Conservation (phyloP, 2,888 invertebrate species). For the Hirtodrosophila histrioides region DNA sequence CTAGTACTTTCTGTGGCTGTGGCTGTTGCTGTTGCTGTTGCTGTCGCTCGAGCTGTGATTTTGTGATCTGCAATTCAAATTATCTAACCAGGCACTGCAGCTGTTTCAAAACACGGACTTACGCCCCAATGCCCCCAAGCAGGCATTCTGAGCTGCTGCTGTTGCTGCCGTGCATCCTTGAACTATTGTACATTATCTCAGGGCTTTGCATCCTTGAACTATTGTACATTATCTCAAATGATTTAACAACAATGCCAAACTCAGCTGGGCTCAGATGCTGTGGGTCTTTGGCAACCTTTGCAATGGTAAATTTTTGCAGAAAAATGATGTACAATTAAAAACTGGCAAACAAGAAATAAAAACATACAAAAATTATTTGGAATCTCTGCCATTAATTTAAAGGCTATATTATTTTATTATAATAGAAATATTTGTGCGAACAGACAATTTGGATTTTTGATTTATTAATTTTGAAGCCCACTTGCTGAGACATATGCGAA, state of each 20-base stretch:
- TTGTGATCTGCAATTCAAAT: conserved; percentile 52
- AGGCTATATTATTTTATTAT: conserved; percentile 29
- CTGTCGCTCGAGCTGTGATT: conserved; percentile 44
- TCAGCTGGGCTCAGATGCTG: conserved; percentile 39
- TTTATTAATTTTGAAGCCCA: conserved; percentile 35
- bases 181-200: conserved; percentile 45
- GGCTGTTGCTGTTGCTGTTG: conserved; percentile 8
- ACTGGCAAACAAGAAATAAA: conserved; percentile 6
- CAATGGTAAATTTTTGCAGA: conserved; percentile 52
- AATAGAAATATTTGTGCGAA: conserved; percentile 29
- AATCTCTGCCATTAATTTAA: conserved; percentile 42
- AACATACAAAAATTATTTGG: conserved; percentile 20
- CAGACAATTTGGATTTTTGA: conserved; percentile 31
- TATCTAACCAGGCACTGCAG: conserved; percentile 64
- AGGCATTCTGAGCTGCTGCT: conserved; percentile 49
- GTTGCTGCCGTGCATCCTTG: conserved; percentile 56
- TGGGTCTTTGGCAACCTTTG: conserved; percentile 43
- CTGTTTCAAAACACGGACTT: conserved; percentile 31
- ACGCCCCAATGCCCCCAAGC: conserved; percentile 42
- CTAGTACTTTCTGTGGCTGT: conserved; percentile 68
- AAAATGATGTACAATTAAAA: conserved; percentile 32
- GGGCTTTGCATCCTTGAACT: conserved; percentile 3
- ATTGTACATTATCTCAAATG: conserved; percentile 44
- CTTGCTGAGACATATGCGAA: conserved; percentile 14
- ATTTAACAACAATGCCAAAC: conserved; percentile 64